These are phyloP conservation scores for Macropus fuliginosus DNA, from an alignment of 2,797 vertebrate genomes.

Conservation along the genomic window DNA sequence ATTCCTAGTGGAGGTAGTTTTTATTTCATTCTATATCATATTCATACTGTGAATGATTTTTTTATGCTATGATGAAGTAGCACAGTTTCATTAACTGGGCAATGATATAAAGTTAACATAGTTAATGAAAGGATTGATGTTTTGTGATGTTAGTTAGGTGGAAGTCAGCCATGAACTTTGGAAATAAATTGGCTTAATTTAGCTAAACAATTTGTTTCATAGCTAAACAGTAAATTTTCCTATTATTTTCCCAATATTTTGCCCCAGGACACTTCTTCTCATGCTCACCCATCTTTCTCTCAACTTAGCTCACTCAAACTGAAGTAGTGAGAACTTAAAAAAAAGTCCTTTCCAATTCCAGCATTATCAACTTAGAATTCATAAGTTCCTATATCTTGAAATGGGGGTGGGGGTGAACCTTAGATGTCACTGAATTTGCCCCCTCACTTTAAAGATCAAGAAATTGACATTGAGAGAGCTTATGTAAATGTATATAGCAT, in stretches of 20 bases:
- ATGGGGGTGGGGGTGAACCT: background rate
- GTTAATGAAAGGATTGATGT: background rate
- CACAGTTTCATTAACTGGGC: no score
- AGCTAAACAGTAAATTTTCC: background rate
- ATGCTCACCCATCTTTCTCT: background rate
- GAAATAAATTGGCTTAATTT: background rate
- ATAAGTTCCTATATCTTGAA: background rate
- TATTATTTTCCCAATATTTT: background rate
- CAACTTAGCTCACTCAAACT: background rate
- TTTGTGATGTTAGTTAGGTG: background rate
- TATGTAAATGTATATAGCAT: background rate
- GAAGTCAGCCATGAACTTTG: background rate
- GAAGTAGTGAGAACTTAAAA: background rate
- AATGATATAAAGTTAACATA: background rate
- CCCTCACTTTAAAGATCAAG: background rate
- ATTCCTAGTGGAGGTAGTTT: background rate
- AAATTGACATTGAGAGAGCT: background rate
- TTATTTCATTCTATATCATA: background rate
- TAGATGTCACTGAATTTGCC: background rate
- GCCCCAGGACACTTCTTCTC: background rate
- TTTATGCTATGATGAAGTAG: background rate
- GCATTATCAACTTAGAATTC: background rate
- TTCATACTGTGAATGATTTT: background rate
- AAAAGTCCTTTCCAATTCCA: background rate
- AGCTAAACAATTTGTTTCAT: background rate